phyloP scores from a whole-genome alignment of 2,888 invertebrate species.

The Agapostemon virescens region DNA sequence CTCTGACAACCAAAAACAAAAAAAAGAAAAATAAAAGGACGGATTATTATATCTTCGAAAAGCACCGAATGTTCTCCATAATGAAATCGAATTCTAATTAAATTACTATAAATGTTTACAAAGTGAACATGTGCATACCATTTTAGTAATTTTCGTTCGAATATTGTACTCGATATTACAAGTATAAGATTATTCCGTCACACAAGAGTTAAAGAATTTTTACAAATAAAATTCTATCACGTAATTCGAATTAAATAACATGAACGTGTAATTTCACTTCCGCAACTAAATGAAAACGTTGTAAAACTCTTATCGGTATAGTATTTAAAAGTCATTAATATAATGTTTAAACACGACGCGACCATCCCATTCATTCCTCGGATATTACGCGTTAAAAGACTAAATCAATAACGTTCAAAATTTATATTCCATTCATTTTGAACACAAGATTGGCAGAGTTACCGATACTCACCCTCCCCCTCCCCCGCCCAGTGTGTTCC shows the following conservation, averaged over 20 bases:
- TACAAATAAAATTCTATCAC: constrained; percentile 26
- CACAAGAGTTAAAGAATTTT: constrained; percentile 23
- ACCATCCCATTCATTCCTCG: constrained; percentile 22
- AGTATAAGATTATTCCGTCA: constrained; percentile 23
- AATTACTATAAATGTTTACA: not conserved
- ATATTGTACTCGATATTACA: constrained; percentile 18
- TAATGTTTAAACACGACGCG: constrained; percentile 32
- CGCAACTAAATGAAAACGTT: constrained; percentile 29
- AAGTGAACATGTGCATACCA: constrained; percentile 1
- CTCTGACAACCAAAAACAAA: constrained; percentile 36
- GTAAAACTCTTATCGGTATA: constrained; percentile 31
- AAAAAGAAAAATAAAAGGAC: constrained; percentile 53
- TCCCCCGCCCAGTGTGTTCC: not conserved
- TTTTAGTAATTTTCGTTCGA: constrained; percentile 15
- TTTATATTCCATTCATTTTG: constrained; percentile 48
- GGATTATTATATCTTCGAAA: constrained; percentile 51
- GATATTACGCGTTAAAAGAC: constrained; percentile 28
- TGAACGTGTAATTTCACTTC: constrained; percentile 32
- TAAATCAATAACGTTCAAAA: constrained; percentile 34
- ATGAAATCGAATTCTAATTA: constrained; percentile 10
- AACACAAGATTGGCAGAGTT: constrained; percentile 63
- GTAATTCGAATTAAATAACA: constrained; percentile 44
- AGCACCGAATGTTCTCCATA: not conserved
- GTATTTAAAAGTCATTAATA: constrained; percentile 35
- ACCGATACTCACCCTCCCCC: constrained; percentile 56